phyloP scores from a whole-genome alignment of 92 coral and sea anemone species.

The Zoanthus sansibaricus region DNA sequence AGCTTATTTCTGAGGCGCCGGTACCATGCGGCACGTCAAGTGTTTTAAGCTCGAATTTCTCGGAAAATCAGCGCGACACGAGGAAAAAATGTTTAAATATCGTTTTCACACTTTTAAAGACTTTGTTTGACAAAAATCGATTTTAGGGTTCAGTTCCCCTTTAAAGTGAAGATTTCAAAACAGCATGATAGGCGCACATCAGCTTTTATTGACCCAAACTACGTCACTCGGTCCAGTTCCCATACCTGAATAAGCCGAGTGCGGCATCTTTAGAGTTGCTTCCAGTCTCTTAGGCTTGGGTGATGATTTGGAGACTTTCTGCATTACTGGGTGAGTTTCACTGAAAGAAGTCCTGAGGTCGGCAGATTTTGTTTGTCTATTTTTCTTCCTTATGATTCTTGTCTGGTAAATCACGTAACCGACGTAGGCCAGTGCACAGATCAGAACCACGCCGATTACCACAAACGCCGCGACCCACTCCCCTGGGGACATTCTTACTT shows the following conservation, averaged over 20 bases:
- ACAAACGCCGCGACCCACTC: slow-evolving; percentile 64
- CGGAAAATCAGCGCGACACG: too few species aligned
- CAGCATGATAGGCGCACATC: too few species aligned
- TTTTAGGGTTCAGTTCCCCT: too few species aligned
- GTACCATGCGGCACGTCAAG: too few species aligned
- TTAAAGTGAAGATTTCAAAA: too few species aligned
- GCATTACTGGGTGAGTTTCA: slow-evolving; percentile 25
- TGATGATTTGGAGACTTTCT: slow-evolving; percentile 23
- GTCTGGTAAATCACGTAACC: slow-evolving; percentile 55
- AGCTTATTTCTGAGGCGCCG: too few species aligned
- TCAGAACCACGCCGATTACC: slow-evolving; percentile 51
- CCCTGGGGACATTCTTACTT: slow-evolving; percentile 51
- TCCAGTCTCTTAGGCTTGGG: slow-evolving; percentile 67
- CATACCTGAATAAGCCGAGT: slow-evolving; percentile 61
- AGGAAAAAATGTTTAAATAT: too few species aligned
- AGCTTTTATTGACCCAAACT: too few species aligned
- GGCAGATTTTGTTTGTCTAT: slow-evolving; percentile 37
- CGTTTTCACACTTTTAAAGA: too few species aligned
- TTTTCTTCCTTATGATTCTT: slow-evolving; percentile 51
- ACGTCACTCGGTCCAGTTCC: neutral
- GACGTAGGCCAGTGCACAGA: slow-evolving; percentile 50
- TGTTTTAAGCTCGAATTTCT: too few species aligned
- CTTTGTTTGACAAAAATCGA: too few species aligned
- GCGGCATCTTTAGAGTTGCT: slow-evolving; percentile 70
- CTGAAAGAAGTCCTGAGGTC: slow-evolving; percentile 51